Percentiles rank a stretch among this genome's conserved stretches.
Conservation (phyloP, 2,797 vertebrate genomes). For the Oreochromis grahami region DNA sequence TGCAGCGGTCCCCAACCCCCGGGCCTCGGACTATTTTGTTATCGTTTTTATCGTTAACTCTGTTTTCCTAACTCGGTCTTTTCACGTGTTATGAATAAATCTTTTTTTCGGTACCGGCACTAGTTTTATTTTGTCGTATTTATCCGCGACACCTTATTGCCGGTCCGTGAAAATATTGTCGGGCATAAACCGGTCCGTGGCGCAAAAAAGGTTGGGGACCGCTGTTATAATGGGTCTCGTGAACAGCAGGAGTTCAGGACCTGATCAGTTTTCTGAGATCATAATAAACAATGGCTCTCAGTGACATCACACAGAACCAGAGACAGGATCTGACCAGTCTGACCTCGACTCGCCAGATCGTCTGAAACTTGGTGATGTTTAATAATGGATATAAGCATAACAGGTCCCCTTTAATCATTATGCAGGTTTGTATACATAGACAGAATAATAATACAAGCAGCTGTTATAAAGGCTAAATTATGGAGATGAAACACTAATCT, state of each 20-base stretch:
- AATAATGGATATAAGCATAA: neutral
- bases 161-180: no score
- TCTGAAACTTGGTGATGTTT: neutral
- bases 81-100: no score
- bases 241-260: neutral
- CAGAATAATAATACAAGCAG: neutral
- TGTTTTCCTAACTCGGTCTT: no score
- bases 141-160: no score
- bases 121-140: no score
- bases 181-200: no score
- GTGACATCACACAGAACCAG: neutral
- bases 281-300: neutral
- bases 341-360: neutral
- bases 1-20: no score
- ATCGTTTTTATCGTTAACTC: no score
- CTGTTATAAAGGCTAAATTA: neutral
- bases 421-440: neutral
- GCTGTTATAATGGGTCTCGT: neutral
- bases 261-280: neutral
- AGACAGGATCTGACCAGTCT: neutral
- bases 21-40: no score
- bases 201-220: no score
- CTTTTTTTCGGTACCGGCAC: no score
- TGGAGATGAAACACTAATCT: neutral
- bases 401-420: neutral